Conservation (phyloP, 64 coral and sea anemone species). For the Astreopora myriophthalma region DNA sequence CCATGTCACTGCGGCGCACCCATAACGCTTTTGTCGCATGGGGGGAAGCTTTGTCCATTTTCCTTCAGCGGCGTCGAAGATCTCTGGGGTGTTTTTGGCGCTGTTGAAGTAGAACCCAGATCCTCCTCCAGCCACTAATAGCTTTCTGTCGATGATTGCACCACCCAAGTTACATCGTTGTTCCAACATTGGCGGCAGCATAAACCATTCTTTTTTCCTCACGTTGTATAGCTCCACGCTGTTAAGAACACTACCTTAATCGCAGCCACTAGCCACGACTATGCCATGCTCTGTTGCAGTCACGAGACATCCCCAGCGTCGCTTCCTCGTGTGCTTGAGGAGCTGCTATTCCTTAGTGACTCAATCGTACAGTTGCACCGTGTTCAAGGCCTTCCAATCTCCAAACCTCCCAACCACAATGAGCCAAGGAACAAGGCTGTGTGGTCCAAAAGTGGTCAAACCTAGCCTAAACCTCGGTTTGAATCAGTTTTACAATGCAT, state of each 20-base stretch:
- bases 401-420: slow-evolving; percentile 85
- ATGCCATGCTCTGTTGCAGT: slow-evolving; percentile 82
- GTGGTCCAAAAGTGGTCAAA: too few relatives aligned
- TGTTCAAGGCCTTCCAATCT: slow-evolving; percentile 85
- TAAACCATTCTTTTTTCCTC: slow-evolving; percentile 77
- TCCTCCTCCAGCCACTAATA: slow-evolving; percentile 76
- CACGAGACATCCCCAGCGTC: slow-evolving; percentile 73
- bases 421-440: slow-evolving; percentile 70
- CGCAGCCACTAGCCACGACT: slow-evolving; percentile 77
- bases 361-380: slow-evolving; percentile 85
- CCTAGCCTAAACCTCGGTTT: too few relatives aligned
- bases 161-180: slow-evolving; percentile 86
- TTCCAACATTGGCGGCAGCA: slow-evolving; percentile 58
- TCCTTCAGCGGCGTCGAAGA: slow-evolving; percentile 72
- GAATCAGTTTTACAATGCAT: too few relatives aligned
- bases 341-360: slow-evolving; percentile 78
- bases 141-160: slow-evolving; percentile 59
- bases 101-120: slow-evolving; percentile 93
- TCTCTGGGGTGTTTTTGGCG: slow-evolving; percentile 72
- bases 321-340: slow-evolving; percentile 79
- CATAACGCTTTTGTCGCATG: slow-evolving; percentile 81
- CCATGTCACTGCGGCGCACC: slow-evolving; percentile 65
- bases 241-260: slow-evolving; percentile 75
- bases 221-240: slow-evolving; percentile 84
- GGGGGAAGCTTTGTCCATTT: slow-evolving; percentile 70